phyloP scores from a whole-genome alignment of 2,888 invertebrate species.

The Clusia tigrina region DNA sequence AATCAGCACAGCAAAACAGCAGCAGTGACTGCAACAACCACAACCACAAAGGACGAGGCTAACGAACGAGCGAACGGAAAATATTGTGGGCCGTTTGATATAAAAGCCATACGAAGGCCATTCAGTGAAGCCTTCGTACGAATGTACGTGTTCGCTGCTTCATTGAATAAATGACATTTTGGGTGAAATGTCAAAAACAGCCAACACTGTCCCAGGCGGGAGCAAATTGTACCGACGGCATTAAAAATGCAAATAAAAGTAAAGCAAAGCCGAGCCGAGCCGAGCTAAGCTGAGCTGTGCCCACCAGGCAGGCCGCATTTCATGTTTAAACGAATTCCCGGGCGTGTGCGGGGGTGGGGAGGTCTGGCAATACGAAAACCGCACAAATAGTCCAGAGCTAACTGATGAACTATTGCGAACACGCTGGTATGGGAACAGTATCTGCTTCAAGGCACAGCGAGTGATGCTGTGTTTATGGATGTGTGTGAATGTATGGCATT shows the following conservation, averaged over 20 bases:
- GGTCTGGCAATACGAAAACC: constrained; percentile 2
- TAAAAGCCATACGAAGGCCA: constrained; percentile 13
- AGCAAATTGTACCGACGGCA: constrained; percentile 12
- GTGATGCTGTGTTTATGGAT: neutral
- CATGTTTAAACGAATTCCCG: neutral
- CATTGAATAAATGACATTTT: constrained; percentile 28
- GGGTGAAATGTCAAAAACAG: constrained; percentile 30
- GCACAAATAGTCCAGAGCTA: neutral
- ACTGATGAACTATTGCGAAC: neutral
- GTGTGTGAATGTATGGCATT: neutral
- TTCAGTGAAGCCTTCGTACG: no score
- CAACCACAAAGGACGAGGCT: neutral
- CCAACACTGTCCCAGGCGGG: neutral
- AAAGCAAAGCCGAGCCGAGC: constrained; percentile 3
- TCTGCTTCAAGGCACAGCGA: no score
- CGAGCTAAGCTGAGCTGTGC: neutral
- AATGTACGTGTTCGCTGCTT: no score
- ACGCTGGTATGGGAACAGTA: neutral
- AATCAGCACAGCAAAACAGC: constrained; percentile 16
- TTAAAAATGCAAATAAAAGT: constrained; percentile 18
- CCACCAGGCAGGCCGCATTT: neutral
- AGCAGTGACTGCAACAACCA: neutral
- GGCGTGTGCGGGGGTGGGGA: neutral
- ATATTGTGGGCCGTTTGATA: neutral
- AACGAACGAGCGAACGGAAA: neutral